Base-by-base conservation (phyloP, 2,113 vertebrate species). In the Toxotes chatareus region DNA sequence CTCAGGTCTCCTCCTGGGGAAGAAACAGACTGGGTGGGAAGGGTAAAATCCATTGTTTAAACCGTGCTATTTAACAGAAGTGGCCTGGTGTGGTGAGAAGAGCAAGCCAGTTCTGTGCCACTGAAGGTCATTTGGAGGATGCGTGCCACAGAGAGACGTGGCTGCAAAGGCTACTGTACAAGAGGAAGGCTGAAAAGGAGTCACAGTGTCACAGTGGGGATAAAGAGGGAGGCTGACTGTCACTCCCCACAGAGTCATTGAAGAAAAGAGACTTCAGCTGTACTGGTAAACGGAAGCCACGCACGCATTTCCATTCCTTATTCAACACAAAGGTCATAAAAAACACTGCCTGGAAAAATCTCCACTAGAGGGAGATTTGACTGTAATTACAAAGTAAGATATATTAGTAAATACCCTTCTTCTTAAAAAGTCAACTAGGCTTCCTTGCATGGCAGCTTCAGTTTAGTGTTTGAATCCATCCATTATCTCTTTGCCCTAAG, bases 101-200 rank as follows among this genome's bases (percentile, higher is more conserved):
- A 87, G 80, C 11, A 44, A 53, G 73, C 72, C 73, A 62, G 71
- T 89, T 83, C 55, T 85, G 79, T 85, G 84, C 76, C 67, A 79
- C 40, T 88, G 79, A 93, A 94, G 92, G 92, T 93, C 89, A 89
- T 88, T 90, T 93, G 56, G 71, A 94, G 90, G 89, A 69, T 84
- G 64, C 64, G 65, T 78, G 82, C 69, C 76, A 84, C 72, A 62
- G 69, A 69, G 75, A 84, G 78, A 80, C 8, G 75, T 53, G 78
- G 70, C 86, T 80, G 83, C 75, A 85, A 81, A 83, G 47, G 61
- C 40, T 61, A 73, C 66, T 36, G 60, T 53, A 66, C n/a, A 56
- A 79, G 82, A 86, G 27, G 56, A 79, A 49, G 56, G 73, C 80
- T 76, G 32, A 16, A 38, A 78, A 46, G 67, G 38, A 86, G 73